Base-by-base conservation (phyloP, 2,113 vertebrate genomes). In the Eulemur rufifrons region DNA sequence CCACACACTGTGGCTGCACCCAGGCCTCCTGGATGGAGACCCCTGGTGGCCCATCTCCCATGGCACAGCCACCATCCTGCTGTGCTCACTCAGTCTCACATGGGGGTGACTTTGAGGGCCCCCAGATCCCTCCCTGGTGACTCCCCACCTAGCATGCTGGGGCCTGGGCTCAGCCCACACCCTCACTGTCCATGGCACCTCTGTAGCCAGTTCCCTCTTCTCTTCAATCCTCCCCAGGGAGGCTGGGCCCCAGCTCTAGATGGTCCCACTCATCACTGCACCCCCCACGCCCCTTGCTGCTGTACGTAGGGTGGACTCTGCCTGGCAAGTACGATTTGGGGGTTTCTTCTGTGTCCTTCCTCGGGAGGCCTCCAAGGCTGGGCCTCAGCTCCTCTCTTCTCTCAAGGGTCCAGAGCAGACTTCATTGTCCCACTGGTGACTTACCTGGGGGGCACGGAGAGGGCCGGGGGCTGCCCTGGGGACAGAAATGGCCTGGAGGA, bases 401-500 rank as follows among this genome's bases (percentile, higher is more conserved):
- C 29, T 84, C 8, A 11, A 61, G 23, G 21, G 7, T 13, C 13
- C 61, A 86, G 6, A 94, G 50, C 42, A 78, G 39, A 91, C 13
- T 27, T 68, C 20, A 69, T 68, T 8, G 8, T n/a, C 34, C 27
- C 17, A 45, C 2, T 2, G 1, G 25, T n/a, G 20, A 96, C 97
- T 69, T 13, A 98, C 98, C 98, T 54, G 97, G 82, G 14, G 97
- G 95, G 45, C 98, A 99, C 0, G 98, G 98, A 64, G 93, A 89
- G 8, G 98, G 98, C 80, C 95, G 96, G n/a, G 88, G 50, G 5
- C 98, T 99, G 25, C 98, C 98, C 74, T 86, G 56, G 50, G 97
- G 85, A 97, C 99, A 99, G 92, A 99, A 99, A 83, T 99, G 98
- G 80, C 99, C 99, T 71, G 94, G 98, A 97, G 99, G 99, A 95